Evolutionary conservation across 1,140 invertebrate species (phyloP).

Genomic region (Orussus abietinus): DNA sequence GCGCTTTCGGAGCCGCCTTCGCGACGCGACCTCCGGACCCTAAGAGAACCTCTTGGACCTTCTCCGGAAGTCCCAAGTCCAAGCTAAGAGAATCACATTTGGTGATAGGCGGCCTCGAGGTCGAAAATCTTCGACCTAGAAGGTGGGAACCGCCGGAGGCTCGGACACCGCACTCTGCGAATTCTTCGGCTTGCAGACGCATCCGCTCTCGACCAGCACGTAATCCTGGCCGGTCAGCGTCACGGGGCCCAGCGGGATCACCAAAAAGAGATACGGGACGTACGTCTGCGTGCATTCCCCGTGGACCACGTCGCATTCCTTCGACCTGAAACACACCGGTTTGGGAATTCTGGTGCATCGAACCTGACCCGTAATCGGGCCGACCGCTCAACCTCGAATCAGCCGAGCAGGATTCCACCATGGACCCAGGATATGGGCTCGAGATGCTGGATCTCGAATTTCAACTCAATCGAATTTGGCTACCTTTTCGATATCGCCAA

Average conservation of each 20-base stretch:
- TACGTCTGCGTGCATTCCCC: constrained; percentile 90
- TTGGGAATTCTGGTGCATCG: constrained; percentile 1
- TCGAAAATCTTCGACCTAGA: constrained; percentile 34
- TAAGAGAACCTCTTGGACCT: no score
- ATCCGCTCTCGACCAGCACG: constrained; percentile 87
- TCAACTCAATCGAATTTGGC: no score
- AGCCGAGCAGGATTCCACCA: no score
- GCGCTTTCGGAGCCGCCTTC: no score
- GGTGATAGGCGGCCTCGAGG: no score
- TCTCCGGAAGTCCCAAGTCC: no score
- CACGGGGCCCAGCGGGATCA: constrained; percentile 84
- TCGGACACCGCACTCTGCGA: constrained; percentile 45
- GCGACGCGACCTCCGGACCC: no score
- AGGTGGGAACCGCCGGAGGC: constrained; percentile 41
- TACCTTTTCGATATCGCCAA: no score
- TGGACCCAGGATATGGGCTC: no score
- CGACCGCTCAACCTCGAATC: no score
- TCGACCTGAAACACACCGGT: constrained; percentile 63
- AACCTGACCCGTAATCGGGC: background rate
- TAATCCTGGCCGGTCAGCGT: constrained; percentile 89
- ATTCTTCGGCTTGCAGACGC: constrained; percentile 83
- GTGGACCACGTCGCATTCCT: constrained; percentile 81
- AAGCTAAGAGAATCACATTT: constrained; percentile 6
- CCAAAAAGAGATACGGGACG: constrained; percentile 85
- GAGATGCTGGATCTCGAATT: no score